phyloP scores from a whole-genome alignment of 2,888 invertebrate genomes.

The Himalopsyche kuldschensis region DNA sequence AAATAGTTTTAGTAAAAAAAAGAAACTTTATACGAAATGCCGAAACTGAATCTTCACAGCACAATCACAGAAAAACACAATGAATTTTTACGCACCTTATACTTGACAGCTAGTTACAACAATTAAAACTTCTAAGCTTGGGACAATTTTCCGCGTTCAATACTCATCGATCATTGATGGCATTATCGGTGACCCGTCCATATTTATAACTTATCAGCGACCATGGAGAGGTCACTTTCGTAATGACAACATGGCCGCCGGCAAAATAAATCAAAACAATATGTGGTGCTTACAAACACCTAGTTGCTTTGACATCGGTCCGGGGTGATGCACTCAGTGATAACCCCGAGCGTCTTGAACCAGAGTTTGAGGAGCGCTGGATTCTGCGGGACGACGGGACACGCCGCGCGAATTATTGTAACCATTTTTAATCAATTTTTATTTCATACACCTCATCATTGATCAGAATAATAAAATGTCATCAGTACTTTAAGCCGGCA shows the following conservation, averaged over 20 bases:
- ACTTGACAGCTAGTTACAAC: no score
- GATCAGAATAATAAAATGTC: no score
- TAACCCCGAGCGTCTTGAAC: background rate
- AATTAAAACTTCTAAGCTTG: no score
- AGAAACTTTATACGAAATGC: no score
- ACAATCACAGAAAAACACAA: no score
- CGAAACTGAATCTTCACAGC: no score
- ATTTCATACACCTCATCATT: no score
- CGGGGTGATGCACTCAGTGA: constrained; percentile 2
- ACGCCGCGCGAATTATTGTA: no score
- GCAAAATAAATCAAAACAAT: background rate
- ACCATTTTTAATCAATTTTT: no score
- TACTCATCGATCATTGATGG: background rate
- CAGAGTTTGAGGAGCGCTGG: background rate
- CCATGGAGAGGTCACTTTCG: constrained; percentile 19
- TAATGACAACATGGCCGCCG: constrained; percentile 20
- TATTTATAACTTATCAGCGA: constrained; percentile 27
- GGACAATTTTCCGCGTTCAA: background rate
- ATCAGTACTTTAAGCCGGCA: no score
- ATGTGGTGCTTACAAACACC: background rate
- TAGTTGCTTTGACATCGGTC: background rate
- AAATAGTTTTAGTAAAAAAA: no score
- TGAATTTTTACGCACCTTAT: no score
- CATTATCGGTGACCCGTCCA: constrained; percentile 5
- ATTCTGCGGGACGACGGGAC: background rate